Base-by-base conservation (phyloP, 2,888 invertebrate genomes). In the Stictocephala bisonia region DNA sequence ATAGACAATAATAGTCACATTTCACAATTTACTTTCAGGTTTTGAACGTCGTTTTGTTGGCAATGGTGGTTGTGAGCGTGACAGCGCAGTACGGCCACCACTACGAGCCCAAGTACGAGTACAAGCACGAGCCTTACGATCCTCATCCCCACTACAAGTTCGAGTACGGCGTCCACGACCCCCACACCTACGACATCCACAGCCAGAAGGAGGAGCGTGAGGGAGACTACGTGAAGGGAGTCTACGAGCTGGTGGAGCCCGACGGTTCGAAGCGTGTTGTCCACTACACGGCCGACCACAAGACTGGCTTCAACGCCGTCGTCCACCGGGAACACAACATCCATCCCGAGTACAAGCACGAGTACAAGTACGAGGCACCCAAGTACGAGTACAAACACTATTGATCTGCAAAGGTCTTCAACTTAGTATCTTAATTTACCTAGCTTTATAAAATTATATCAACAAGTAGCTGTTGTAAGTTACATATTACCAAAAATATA, bases 221-320 rank as follows among this genome's bases (percentile, higher is more conserved):
- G 66, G 79, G 79, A 51, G 79, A 79, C 31, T 77, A 78, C 60
- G 79, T 79, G 71, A 76, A 77, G 50, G 79, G 78, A 35, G 67
- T 71, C 58, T 79, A 79, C 79, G 75, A 74, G 67, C 76, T 79
- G 48, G 50, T 50, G 26, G 68, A 68, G 20, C 68, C 68, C 2
- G 68, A 68, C 50, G 68, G 68, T 27, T 29, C 48, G 50, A 68
- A 68, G 68, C 48, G 68, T 11, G 31, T 31, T 15, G 68, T 68
- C 48, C 48, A 68, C 69, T 80, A 80, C 78, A 78, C 78, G 67
- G 80, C 80, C 27, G 80, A 80, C 77, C 79, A 79, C 44, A 76
- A 79, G 79, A 80, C 79, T 75, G 68, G 68, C 24, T 80, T 80
- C 78, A 80, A 80, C 77, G 80, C 80, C 72, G 79, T 80, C 74